A percentile compares a stretch with the other conserved stretches of the same genome.
phyloP scores from a whole-genome alignment of 2,797 vertebrate species.

The Brachyalestes nurse region DNA sequence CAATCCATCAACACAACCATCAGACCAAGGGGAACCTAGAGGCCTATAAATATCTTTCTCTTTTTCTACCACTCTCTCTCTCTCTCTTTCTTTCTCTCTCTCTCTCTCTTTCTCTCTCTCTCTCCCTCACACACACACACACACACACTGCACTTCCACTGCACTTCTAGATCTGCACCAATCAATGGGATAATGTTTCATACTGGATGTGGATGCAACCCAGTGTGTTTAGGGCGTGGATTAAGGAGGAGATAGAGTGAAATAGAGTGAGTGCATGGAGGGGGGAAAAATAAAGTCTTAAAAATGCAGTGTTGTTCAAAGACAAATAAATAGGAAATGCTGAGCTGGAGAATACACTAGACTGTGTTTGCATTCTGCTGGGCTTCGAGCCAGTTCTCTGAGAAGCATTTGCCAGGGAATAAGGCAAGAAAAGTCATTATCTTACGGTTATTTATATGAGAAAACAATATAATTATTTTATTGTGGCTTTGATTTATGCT shows the following conservation, averaged over 20 bases:
- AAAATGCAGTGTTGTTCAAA: constrained; percentile 55
- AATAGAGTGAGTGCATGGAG: constrained; percentile 9
- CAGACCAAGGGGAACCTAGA: constrained; percentile 52
- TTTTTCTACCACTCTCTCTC: constrained; percentile 9
- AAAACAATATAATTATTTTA: constrained; percentile 16
- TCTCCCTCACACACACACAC: too few species aligned
- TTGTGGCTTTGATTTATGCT: constrained; percentile 19
- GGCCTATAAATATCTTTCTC: constrained; percentile 48
- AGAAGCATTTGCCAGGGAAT: constrained; percentile 34
- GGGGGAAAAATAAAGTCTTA: constrained; percentile 37
- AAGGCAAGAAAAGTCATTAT: constrained; percentile 11
- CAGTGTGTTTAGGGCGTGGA: constrained; percentile 1
- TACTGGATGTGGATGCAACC: constrained; percentile 31
- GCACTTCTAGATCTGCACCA: constrained; percentile 41
- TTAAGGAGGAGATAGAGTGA: background rate
- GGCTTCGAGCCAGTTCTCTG: constrained; percentile 30
- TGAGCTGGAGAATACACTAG: constrained; percentile 46
- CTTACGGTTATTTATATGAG: constrained; percentile 27
- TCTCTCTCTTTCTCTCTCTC: constrained; percentile 6
- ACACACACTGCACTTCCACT: too few species aligned
- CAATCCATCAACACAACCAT: constrained; percentile 61
- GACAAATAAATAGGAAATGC: constrained; percentile 56
- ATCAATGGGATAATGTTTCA: constrained; percentile 55
- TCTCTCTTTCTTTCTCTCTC: constrained; percentile 26
- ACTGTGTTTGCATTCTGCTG: constrained; percentile 46